These are phyloP conservation scores for Nebria brevicollis DNA, from an alignment of 2,888 invertebrate species.

Conservation along the genomic window DNA sequence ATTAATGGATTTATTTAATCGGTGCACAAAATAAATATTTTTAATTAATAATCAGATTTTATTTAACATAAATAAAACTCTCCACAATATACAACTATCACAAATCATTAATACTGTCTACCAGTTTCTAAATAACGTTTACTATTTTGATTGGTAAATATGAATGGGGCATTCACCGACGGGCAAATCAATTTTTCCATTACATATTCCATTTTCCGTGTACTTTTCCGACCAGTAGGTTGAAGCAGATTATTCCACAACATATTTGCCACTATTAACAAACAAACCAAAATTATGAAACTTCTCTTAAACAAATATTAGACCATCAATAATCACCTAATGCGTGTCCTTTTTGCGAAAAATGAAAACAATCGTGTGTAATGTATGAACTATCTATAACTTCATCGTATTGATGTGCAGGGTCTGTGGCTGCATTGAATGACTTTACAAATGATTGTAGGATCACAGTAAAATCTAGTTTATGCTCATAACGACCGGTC, in stretches of 20 bases:
- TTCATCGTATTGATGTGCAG: slow-evolving; percentile 59
- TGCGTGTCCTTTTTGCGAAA: slow-evolving; percentile 83
- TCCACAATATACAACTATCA: not conserved
- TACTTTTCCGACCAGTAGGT: slow-evolving; percentile 74
- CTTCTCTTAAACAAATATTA: no score
- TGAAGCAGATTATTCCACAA: slow-evolving; percentile 79
- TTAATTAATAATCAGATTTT: not conserved
- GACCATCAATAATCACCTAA: slow-evolving; percentile 63
- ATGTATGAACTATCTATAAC: slow-evolving; percentile 77
- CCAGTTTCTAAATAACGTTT: slow-evolving; percentile 62
- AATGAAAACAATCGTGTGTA: slow-evolving; percentile 82
- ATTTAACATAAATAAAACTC: slow-evolving; percentile 5
- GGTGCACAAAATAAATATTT: slow-evolving; percentile 4
- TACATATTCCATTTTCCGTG: slow-evolving; percentile 66
- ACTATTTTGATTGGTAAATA: slow-evolving; percentile 73
- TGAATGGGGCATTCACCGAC: slow-evolving; percentile 67
- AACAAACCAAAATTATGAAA: slow-evolving; percentile 5
- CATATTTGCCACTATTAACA: slow-evolving; percentile 71
- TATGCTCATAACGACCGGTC: slow-evolving; percentile 73
- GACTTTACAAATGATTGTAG: slow-evolving; percentile 77
- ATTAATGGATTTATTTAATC: not conserved
- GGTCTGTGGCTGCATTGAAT: slow-evolving; percentile 71
- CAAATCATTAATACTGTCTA: slow-evolving; percentile 56
- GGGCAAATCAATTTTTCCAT: slow-evolving; percentile 73
- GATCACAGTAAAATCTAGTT: slow-evolving; percentile 77